Conservation (phyloP, 1,140 invertebrate species). For the Scylla paramamosain region DNA sequence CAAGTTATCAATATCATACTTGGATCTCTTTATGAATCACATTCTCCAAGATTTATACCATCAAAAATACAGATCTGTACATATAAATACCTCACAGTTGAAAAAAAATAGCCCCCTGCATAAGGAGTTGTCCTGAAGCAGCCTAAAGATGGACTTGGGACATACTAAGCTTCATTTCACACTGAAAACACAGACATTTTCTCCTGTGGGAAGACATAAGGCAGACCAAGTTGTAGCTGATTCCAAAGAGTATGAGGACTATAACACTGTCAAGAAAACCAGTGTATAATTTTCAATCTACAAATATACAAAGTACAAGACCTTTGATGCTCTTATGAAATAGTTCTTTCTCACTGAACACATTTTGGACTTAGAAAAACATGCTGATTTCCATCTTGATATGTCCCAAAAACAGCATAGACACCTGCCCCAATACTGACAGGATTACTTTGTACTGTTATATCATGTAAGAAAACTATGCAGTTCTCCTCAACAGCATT, state of each 20-base stretch:
- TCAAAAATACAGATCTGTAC: background rate
- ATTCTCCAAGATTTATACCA: slow-evolving; percentile 14
- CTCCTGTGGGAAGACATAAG: slow-evolving; percentile 21
- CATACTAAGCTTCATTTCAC: background rate
- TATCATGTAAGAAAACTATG: background rate
- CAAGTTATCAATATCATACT: background rate
- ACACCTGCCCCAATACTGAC: background rate
- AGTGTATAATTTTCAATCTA: background rate
- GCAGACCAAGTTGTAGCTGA: slow-evolving; percentile 3
- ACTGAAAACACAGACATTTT: background rate
- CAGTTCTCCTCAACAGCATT: background rate
- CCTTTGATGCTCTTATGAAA: background rate
- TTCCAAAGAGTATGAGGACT: background rate
- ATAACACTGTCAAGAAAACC: background rate
- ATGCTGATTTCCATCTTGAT: background rate
- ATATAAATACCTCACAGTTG: background rate
- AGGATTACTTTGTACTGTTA: slow-evolving; percentile 1
- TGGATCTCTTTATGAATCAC: background rate
- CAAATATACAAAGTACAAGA: slow-evolving; percentile 4
- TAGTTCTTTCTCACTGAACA: background rate
- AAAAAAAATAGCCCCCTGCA: background rate
- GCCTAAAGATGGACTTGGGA: background rate
- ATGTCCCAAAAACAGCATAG: background rate
- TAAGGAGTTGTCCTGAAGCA: background rate
- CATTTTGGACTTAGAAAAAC: background rate